phyloP scores from a whole-genome alignment of 2,797 vertebrate genomes.

The Melanogrammus aeglefinus region DNA sequence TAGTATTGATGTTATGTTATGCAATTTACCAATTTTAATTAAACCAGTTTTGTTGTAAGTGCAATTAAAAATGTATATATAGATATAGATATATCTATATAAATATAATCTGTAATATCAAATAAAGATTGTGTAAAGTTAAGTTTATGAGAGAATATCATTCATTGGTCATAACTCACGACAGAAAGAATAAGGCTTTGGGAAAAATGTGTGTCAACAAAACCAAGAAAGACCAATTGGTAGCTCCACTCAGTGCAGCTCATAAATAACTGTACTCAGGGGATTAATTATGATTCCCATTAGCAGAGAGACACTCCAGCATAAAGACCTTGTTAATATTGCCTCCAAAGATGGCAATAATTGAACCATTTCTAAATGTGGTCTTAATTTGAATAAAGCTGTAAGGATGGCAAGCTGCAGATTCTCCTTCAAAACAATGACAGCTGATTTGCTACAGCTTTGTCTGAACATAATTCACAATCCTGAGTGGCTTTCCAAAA shows the following conservation, averaged over 20 bases:
- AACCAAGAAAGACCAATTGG: not conserved
- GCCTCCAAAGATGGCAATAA: constrained; percentile 33
- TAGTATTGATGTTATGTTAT: not conserved
- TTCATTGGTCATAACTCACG: constrained; percentile 2
- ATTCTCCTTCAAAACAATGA: constrained; percentile 11
- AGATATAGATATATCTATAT: not conserved
- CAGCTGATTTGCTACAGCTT: constrained; percentile 34
- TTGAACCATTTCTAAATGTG: constrained; percentile 39
- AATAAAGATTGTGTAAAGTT: not conserved
- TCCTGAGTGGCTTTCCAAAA: constrained; percentile 40
- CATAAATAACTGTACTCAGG: constrained; percentile 17
- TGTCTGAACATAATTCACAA: constrained; percentile 38
- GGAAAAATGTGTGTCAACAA: constrained; percentile 9
- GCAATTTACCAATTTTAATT: not conserved
- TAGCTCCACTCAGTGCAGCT: constrained; percentile 28
- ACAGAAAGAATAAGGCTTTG: not conserved
- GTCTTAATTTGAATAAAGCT: not conserved
- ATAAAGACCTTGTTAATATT: constrained; percentile 29
- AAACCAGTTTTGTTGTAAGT: not conserved
- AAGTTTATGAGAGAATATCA: not conserved
- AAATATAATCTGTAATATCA: not conserved
- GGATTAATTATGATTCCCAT: constrained; percentile 40
- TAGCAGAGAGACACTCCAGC: constrained; percentile 29
- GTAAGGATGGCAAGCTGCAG: constrained; percentile 16
- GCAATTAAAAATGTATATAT: not conserved